Percentiles rank a stretch among this genome's conserved stretches.
Conservation (phyloP, 1,140 invertebrate genomes). For the Atopsyche davidsoni region DNA sequence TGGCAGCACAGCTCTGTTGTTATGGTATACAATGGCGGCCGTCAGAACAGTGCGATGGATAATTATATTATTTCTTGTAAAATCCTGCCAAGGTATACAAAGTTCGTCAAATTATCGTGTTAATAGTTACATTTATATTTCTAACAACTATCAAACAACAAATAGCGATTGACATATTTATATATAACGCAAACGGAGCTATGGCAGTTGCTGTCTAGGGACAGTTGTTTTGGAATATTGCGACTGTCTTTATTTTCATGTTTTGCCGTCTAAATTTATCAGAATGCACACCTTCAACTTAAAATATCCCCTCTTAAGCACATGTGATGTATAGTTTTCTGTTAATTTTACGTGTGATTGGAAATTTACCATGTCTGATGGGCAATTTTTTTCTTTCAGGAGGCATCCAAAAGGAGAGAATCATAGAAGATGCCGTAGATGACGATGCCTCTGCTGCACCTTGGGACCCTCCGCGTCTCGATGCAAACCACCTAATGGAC, state of each 20-base stretch:
- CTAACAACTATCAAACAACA: too few species aligned
- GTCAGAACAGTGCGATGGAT: constrained; percentile 45
- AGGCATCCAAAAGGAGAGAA: constrained; percentile 16
- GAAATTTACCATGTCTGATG: too few species aligned
- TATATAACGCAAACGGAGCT: too few species aligned
- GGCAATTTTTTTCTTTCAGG: too few species aligned
- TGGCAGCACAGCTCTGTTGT: constrained; percentile 36
- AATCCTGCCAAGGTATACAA: constrained; percentile 40
- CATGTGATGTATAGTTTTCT: too few species aligned
- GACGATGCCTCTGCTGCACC: constrained; percentile 22
- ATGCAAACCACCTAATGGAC: constrained; percentile 38
- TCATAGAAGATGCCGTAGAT: constrained; percentile 24
- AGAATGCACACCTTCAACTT: too few species aligned
- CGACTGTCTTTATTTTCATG: constrained; percentile 13
- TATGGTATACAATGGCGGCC: constrained; percentile 50
- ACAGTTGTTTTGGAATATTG: constrained; percentile 18
- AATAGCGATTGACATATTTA: too few species aligned
- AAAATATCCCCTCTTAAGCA: too few species aligned
- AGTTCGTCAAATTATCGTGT: too few species aligned
- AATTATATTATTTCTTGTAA: constrained; percentile 47
- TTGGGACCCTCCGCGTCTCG: constrained; percentile 28
- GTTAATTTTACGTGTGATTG: too few species aligned
- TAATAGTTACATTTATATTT: too few species aligned
- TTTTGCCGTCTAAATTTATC: too few species aligned
- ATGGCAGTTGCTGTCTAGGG: constrained; percentile 1